phyloP scores from a whole-genome alignment of 2,797 vertebrate genomes.

The Mus spretus region DNA sequence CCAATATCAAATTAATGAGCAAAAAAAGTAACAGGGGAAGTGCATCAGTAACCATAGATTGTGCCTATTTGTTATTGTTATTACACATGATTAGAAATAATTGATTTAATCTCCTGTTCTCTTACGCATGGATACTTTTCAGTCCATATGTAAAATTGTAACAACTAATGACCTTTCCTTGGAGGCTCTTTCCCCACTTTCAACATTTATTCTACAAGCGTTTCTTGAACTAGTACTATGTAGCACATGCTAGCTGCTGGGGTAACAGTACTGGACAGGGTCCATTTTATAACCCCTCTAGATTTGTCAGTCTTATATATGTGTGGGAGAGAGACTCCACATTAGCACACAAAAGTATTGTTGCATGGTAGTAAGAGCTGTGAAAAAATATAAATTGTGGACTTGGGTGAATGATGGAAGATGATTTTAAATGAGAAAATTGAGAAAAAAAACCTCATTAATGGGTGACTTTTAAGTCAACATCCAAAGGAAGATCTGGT shows the following conservation, averaged over 20 bases:
- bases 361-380: background rate
- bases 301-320: background rate
- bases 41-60: background rate
- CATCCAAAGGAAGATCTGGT: background rate
- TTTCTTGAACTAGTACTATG: background rate
- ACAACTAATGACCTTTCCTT: background rate
- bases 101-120: background rate
- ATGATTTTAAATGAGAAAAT: background rate
- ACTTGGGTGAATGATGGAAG: background rate
- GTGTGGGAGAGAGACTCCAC: background rate
- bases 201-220: background rate
- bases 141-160: background rate
- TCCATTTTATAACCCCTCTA: background rate
- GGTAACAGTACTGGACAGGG: background rate
- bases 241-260: background rate
- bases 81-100: background rate
- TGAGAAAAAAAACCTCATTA: background rate
- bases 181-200: background rate
- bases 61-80: background rate
- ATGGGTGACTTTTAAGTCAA: background rate
- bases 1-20: background rate
- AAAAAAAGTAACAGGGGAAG: background rate
- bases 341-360: background rate
- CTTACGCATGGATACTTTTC: background rate
- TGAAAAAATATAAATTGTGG: background rate